Conservation (phyloP, 2,888 invertebrate genomes). For the Plusia festucae region DNA sequence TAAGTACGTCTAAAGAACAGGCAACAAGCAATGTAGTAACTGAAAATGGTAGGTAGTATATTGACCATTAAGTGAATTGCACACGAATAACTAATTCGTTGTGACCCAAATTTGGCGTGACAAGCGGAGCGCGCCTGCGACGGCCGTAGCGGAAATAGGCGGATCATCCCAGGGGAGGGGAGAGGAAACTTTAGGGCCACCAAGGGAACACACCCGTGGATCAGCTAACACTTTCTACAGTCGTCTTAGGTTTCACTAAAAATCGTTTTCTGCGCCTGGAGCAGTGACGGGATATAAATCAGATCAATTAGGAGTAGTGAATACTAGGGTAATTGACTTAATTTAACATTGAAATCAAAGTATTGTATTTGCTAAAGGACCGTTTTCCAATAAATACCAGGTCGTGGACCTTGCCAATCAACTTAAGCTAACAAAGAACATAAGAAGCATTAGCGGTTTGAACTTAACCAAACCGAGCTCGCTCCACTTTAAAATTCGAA, state of each 20-base stretch:
- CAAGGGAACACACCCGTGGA: slow-evolving; percentile 65
- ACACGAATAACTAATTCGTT: slow-evolving; percentile 77
- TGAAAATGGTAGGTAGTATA: slow-evolving; percentile 60
- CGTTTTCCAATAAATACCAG: background rate
- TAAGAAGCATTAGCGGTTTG: background rate
- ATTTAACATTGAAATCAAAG: slow-evolving; percentile 8
- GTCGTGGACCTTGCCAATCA: background rate
- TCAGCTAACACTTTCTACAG: slow-evolving; percentile 54
- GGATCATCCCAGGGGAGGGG: slow-evolving; percentile 76
- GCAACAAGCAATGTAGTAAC: slow-evolving; percentile 52
- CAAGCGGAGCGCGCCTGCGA: slow-evolving; percentile 71
- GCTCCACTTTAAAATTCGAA: background rate
- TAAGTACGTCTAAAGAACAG: slow-evolving; percentile 39
- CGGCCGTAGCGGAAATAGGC: slow-evolving; percentile 72
- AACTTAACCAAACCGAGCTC: background rate
- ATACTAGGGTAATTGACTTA: slow-evolving; percentile 27
- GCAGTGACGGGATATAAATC: slow-evolving; percentile 12
- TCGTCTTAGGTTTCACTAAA: slow-evolving; percentile 46
- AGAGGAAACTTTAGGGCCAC: slow-evolving; percentile 73
- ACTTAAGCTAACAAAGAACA: background rate
- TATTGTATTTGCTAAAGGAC: background rate
- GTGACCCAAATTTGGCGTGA: slow-evolving; percentile 83
- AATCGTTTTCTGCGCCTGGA: slow-evolving; percentile 46
- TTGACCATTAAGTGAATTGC: slow-evolving; percentile 74
- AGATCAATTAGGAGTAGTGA: slow-evolving; percentile 31